Evolutionary conservation across 2,797 vertebrate species (phyloP).

Genomic region (Sus cebifrons): DNA sequence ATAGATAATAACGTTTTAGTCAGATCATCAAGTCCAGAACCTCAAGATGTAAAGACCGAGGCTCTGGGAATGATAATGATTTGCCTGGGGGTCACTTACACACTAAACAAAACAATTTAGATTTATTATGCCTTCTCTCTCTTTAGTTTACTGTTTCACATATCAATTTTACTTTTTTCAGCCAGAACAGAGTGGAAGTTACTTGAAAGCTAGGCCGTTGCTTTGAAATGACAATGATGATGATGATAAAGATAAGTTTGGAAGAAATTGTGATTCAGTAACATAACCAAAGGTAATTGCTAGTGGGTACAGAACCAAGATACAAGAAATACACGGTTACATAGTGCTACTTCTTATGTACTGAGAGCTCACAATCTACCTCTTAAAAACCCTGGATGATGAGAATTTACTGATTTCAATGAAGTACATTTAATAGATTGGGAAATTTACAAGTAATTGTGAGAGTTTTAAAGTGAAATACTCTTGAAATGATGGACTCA

Average conservation of each 20-base stretch:
- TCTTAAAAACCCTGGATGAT: not conserved
- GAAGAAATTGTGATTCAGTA: not conserved
- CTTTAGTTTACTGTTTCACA: not conserved
- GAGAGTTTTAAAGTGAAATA: constrained; percentile 31
- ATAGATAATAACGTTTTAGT: not conserved
- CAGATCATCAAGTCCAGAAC: not conserved
- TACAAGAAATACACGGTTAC: not conserved
- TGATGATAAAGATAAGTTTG: not conserved
- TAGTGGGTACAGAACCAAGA: not conserved
- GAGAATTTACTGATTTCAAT: constrained; percentile 35
- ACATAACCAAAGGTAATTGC: not conserved
- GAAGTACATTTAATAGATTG: not conserved
- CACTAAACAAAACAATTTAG: not conserved
- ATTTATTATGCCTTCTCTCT: not conserved
- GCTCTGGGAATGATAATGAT: not conserved
- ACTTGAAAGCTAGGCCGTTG: not conserved
- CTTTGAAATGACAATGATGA: not conserved
- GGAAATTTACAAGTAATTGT: not conserved
- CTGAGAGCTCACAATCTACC: not conserved
- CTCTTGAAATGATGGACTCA: constrained; percentile 39
- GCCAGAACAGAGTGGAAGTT: not conserved
- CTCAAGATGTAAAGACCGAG: constrained; percentile 28
- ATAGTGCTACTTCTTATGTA: not conserved
- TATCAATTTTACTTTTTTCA: not conserved
- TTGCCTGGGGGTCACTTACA: not conserved